Evolutionary conservation across 1,140 invertebrate species (phyloP), one percentile per base, ranked within the genome.

Genomic region (Drosophila eugracilis): DNA sequence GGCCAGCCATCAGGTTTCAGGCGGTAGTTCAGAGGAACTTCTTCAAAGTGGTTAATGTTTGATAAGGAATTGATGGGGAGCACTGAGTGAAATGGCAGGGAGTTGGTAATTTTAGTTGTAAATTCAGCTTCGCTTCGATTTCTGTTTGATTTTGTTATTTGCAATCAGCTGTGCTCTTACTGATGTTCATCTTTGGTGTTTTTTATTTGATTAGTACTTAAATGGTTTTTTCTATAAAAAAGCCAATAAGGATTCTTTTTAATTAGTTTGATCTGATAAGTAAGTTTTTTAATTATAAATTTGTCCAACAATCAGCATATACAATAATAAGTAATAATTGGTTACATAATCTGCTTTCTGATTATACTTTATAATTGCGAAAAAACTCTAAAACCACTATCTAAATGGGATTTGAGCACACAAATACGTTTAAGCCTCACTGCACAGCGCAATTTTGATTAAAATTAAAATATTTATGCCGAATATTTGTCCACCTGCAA

Each of bases 1-100:
- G 45, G 15, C 30, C 63, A 26, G 26, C 44, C 65, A 52, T 66
- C 34, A 52, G 62, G 42, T 17, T 24, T 50, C 34, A 24, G 63
- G 36, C 26, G 28, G 15, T 12, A 54, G 39, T 49, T 69, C n/a
- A 10, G 53, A 55, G 30, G 2, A 54, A 69, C 45, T 80, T 57
- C 34, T 34, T 14, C 36, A 42, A 66, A 77, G 45, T 74, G 74
- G 59, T 69, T 74, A 83, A 78, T 78, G 48, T 83, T 80, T 81
- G 74, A 73, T 83, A 63, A 67, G 45, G 19, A 48, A 65, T 15
- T 49, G 42, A 37, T 49, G 63, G 34, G 42, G 39, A 26, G 34
- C 19, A 19, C 21, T 26, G 48, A 12, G 21, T 58, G 15, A 19
- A 32, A 55, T 19, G 17, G 12, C 7, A 19, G 3, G 52, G 22